These are phyloP conservation scores for Tridacna crocea DNA, from an alignment of 2,888 invertebrate genomes.

Conservation along the genomic window DNA sequence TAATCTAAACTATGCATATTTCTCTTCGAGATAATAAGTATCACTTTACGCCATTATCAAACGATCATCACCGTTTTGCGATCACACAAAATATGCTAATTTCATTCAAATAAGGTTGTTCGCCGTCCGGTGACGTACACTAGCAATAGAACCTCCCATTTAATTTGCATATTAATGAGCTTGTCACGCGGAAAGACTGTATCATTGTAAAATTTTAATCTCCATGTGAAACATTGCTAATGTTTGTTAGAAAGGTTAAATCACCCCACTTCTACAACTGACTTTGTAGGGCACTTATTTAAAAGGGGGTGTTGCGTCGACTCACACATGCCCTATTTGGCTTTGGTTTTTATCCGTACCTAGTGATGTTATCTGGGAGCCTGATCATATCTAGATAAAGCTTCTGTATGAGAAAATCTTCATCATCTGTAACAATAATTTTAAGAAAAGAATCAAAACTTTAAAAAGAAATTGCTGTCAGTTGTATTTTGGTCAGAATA, in stretches of 20 bases:
- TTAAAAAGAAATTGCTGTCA: no score
- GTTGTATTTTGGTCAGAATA: no score
- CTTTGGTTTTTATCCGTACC: slow-evolving; percentile 11
- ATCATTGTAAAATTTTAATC: slow-evolving; percentile 15
- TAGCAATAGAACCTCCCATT: slow-evolving; percentile 20
- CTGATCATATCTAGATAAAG: slow-evolving; percentile 41
- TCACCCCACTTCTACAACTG: neutral
- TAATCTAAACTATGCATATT: neutral
- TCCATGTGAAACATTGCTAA: slow-evolving; percentile 23
- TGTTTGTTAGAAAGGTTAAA: slow-evolving; percentile 6
- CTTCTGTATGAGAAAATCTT: slow-evolving; percentile 16
- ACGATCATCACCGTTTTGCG: slow-evolving; percentile 5
- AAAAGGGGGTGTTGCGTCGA: slow-evolving; percentile 7
- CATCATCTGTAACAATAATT: slow-evolving; percentile 2
- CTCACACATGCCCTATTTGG: slow-evolving; percentile 3
- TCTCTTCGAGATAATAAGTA: slow-evolving; percentile 6
- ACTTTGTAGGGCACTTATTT: slow-evolving; percentile 1
- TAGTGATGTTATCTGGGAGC: slow-evolving; percentile 24
- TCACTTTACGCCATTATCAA: slow-evolving; percentile 4
- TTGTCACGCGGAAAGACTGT: slow-evolving; percentile 14
- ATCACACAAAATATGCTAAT: slow-evolving; percentile 16
- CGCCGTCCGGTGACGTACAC: neutral
- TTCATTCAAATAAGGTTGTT: slow-evolving; percentile 20
- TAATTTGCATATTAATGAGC: slow-evolving; percentile 31
- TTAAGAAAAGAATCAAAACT: no score